A percentile compares a stretch with the other conserved stretches of the same genome.
phyloP scores from a whole-genome alignment of 2,113 vertebrate species.

The Manacus vitellinus region DNA sequence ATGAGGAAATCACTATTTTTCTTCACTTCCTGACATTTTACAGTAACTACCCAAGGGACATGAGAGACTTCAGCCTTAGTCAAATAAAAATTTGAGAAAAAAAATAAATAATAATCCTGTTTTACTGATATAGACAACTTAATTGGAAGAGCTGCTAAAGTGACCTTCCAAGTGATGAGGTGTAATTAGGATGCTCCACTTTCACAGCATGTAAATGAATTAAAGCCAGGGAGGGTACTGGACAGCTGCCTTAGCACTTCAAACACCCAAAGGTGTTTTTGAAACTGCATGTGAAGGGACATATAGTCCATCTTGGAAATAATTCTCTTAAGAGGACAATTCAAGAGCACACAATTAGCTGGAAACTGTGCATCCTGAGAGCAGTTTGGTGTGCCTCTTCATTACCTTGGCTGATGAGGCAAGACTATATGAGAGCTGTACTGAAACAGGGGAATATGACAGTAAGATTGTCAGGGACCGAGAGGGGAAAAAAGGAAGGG shows the following conservation, averaged over 20 bases:
- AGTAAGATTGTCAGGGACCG: neutral
- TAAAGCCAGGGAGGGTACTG: neutral
- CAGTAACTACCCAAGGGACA: neutral
- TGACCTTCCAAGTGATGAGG: slow-evolving; percentile 8
- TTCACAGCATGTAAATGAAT: slow-evolving; percentile 7
- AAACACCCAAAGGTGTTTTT: slow-evolving; percentile 11
- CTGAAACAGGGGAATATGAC: neutral
- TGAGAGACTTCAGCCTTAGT: neutral
- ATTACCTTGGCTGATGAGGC: slow-evolving; percentile 21
- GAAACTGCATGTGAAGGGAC: neutral
- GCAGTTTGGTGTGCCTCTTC: neutral
- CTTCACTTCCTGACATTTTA: neutral
- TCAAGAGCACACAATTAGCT: slow-evolving; percentile 6
- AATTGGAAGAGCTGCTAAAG: neutral
- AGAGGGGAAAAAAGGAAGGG: neutral
- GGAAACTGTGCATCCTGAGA: neutral
- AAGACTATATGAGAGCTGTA: neutral
- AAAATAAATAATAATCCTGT: neutral
- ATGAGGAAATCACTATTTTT: neutral
- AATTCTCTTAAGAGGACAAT: neutral
- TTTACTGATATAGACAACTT: neutral
- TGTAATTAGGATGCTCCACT: neutral
- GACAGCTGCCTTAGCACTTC: neutral
- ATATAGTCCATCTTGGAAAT: neutral
- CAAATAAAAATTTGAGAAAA: neutral